A percentile compares a stretch with the other conserved stretches of the same genome.
These are phyloP conservation scores for Nannoperca australis DNA, from an alignment of 2,797 vertebrate species.

Conservation along the genomic window DNA sequence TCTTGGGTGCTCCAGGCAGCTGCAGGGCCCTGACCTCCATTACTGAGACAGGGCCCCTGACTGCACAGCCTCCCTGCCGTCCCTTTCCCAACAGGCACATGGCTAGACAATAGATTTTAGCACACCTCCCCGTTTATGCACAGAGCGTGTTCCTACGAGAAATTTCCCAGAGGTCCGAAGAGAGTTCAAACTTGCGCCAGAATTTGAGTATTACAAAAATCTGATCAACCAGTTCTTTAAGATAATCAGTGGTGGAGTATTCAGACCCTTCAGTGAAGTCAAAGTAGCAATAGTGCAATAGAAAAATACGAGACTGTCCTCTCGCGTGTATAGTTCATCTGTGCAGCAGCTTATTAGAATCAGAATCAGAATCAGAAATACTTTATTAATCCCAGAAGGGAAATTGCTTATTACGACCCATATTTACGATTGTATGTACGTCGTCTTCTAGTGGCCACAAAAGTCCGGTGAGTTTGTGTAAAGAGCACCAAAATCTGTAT, in stretches of 20 bases:
- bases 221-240: not conserved
- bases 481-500: too few species aligned
- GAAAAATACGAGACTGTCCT: not conserved
- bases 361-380: too few species aligned
- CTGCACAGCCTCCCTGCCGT: slow-evolving; percentile 32
- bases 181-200: not conserved
- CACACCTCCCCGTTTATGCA: slow-evolving; percentile 18
- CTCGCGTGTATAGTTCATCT: too few species aligned
- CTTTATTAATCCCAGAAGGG: too few species aligned
- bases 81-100: slow-evolving; percentile 31
- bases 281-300: not conserved
- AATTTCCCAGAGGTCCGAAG: not conserved
- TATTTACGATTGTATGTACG: too few species aligned
- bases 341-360: too few species aligned
- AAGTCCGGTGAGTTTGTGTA: too few species aligned
- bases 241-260: not conserved
- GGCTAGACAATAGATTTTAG: slow-evolving; percentile 26
- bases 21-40: slow-evolving; percentile 67
- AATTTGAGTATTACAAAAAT: not conserved
- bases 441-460: too few species aligned
- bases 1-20: slow-evolving; percentile 50
- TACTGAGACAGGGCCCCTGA: slow-evolving; percentile 51
- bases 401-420: too few species aligned
- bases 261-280: not conserved
- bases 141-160: slow-evolving; percentile 6